Evolutionary conservation across 2,888 invertebrate genomes (phyloP).

Genomic region (Diarsia rubi): DNA sequence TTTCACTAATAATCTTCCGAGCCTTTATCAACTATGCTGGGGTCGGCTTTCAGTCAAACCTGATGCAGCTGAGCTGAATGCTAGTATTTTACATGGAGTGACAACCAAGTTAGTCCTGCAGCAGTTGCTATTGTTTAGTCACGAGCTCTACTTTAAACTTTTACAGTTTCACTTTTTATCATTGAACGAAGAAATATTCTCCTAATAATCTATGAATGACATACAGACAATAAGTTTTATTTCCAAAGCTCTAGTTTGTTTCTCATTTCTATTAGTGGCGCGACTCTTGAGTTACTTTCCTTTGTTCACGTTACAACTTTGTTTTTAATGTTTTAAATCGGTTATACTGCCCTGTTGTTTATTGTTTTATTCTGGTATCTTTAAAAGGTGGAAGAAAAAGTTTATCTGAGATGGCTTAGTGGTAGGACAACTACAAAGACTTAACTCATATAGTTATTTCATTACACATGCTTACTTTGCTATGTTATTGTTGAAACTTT

Average conservation of each 20-base stretch:
- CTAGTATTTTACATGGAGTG: no score
- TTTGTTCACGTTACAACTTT: slow-evolving; percentile 52
- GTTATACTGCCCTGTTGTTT: slow-evolving; percentile 24
- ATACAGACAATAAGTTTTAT: slow-evolving; percentile 20
- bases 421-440: no score
- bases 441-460: no score
- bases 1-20: no score
- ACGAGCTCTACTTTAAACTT: no score
- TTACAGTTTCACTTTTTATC: not conserved
- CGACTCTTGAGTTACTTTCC: slow-evolving; percentile 52
- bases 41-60: no score
- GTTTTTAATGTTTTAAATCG: slow-evolving; percentile 52
- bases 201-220: not conserved
- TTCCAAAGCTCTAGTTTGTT: not conserved
- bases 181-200: not conserved
- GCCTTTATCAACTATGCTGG: no score
- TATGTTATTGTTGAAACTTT: no score
- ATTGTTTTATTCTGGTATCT: slow-evolving; percentile 19
- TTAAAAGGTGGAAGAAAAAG: slow-evolving; percentile 3
- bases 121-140: no score
- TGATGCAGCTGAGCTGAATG: no score
- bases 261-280: slow-evolving; percentile 56
- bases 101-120: no score
- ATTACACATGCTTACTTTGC: no score
- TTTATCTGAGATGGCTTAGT: not conserved